Percentiles rank a stretch among this genome's conserved stretches.
Evolutionary conservation across 2,797 vertebrate species (phyloP).

Genomic region (Dryobates pubescens): DNA sequence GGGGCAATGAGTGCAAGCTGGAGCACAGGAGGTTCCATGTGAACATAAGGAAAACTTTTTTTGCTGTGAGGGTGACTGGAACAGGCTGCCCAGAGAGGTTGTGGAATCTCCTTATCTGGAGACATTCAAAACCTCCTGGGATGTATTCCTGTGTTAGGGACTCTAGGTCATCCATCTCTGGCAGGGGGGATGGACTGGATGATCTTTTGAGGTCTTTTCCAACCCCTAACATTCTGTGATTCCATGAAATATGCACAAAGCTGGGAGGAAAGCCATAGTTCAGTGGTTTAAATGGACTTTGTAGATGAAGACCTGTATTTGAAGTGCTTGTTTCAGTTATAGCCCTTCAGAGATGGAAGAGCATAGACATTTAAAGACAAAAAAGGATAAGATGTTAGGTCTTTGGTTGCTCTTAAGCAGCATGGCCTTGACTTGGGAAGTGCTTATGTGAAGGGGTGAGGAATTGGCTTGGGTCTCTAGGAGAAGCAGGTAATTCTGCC

Average conservation of each 20-base stretch:
- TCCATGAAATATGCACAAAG: not conserved
- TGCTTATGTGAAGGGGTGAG: rapidly evolving
- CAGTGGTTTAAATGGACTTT: not conserved
- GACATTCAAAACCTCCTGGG: no score
- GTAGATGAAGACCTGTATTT: not conserved
- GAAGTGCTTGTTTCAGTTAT: not conserved
- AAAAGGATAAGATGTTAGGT: not conserved
- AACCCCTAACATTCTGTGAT: no score
- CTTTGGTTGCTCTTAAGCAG: not conserved
- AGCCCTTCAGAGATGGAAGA: not conserved
- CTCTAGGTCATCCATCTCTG: no score
- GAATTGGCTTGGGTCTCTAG: not conserved
- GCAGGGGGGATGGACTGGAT: no score
- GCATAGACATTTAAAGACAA: not conserved
- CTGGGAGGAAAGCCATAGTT: not conserved
- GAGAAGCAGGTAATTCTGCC: not conserved
- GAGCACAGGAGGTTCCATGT: no score
- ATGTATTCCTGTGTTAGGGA: no score
- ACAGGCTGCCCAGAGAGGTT: no score
- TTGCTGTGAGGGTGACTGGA: no score
- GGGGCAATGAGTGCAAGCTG: no score
- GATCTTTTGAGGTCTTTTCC: no score
- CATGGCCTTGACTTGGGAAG: not conserved
- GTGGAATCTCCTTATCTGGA: no score
- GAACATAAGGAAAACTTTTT: no score